phyloP scores from a whole-genome alignment of 2,888 invertebrate species.

The Caenorhabditis imperialis region DNA sequence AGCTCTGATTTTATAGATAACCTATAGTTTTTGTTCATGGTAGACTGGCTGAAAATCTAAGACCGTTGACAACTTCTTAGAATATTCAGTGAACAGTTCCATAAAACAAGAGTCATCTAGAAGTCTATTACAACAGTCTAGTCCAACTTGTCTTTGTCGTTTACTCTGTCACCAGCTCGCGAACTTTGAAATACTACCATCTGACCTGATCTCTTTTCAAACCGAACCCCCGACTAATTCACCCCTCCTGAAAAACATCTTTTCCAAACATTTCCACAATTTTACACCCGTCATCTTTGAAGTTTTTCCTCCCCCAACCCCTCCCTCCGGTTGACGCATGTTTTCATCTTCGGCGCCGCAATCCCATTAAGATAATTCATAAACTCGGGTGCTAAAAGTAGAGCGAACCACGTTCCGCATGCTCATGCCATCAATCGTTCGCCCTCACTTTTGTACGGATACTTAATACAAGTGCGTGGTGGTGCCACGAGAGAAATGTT shows the following conservation, averaged over 20 bases:
- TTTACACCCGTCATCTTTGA: slow-evolving; percentile 50
- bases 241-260: slow-evolving; percentile 32
- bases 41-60: too few species aligned
- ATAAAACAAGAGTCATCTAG: too few species aligned
- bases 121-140: too few species aligned
- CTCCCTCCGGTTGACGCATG: slow-evolving; percentile 31
- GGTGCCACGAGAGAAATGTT: slow-evolving; percentile 27
- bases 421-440: slow-evolving; percentile 14
- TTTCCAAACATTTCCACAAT: slow-evolving; percentile 45
- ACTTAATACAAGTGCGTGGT: slow-evolving; percentile 53
- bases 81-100: too few species aligned
- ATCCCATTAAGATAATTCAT: slow-evolving; percentile 43
- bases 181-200: too few species aligned
- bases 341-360: slow-evolving; percentile 23
- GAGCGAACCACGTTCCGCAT: slow-evolving; percentile 21
- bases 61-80: too few species aligned
- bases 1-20: too few species aligned
- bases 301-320: slow-evolving; percentile 18
- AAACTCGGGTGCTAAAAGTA: slow-evolving; percentile 23
- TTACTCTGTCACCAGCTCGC: too few species aligned
- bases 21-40: too few species aligned
- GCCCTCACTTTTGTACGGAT: slow-evolving; percentile 37
- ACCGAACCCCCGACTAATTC: too few species aligned
- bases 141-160: too few species aligned
- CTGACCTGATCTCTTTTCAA: too few species aligned